Evolutionary conservation across 1,140 invertebrate genomes (phyloP).

Genomic region (Euglossa dilemma): DNA sequence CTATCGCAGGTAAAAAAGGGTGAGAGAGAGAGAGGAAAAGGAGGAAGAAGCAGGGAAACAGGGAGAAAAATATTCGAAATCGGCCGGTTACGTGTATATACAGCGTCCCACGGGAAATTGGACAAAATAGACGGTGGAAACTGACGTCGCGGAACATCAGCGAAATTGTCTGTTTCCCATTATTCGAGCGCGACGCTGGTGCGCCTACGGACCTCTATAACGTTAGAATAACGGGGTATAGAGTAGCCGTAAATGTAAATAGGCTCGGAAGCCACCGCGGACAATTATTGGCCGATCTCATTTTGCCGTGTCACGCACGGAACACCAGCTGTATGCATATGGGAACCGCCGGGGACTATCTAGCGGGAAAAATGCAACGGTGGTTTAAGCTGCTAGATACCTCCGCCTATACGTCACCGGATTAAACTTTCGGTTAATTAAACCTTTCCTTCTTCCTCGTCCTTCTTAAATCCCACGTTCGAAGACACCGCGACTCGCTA

Average conservation of each 20-base stretch:
- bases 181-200: constrained; percentile 13
- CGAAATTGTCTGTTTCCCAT: constrained; percentile 53
- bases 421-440: background rate
- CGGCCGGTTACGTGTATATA: background rate
- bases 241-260: constrained; percentile 43
- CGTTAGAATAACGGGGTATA: constrained; percentile 29
- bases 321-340: background rate
- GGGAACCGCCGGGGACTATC: background rate
- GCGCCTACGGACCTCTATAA: background rate
- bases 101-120: constrained; percentile 24
- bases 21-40: background rate
- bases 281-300: constrained; percentile 49
- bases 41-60: background rate
- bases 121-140: constrained; percentile 11
- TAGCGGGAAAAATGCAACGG: background rate
- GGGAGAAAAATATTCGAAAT: background rate
- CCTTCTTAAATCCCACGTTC: too few relatives aligned
- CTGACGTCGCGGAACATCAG: constrained; percentile 30
- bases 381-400: background rate
- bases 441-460: too few relatives aligned
- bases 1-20: background rate
- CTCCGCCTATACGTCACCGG: background rate
- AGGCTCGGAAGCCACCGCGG: constrained; percentile 5
- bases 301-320: constrained; percentile 44
- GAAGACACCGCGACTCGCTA: too few relatives aligned